Evolutionary conservation across 2,888 invertebrate genomes (phyloP), one percentile per base, ranked within the genome.

Genomic region (Calliopum simillimum): DNA sequence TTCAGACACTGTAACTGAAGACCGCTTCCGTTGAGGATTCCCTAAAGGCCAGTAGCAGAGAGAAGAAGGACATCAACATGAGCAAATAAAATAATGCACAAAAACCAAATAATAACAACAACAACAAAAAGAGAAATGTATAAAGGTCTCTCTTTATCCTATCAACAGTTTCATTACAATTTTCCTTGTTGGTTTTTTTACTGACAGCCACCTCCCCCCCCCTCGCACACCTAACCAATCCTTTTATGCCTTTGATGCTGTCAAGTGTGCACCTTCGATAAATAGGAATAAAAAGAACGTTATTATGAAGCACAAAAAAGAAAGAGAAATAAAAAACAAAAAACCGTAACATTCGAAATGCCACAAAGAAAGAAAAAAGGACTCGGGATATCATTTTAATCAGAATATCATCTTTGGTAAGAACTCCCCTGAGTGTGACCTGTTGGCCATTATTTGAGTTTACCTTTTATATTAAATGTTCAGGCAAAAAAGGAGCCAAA

Each of bases 121-220:
- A 5, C 6, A 21, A 66, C 33, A n/a, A 49, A 44, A 44, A 62
- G 14, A n/a, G 8, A 25, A 62, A 21, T 53, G 21, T 14, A 41
- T 21, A 21, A 16, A 55, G 23, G 65, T 19, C 33, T 53, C 33
- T 33, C 61, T 51, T 68, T 51, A 65, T 65, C 53, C 44, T 51
- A 62, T 68, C 51, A 68, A 68, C 68, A 68, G 61, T 68, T 68
- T 68, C 59, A 68, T 67, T 67, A 67, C 53, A 19, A 14, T 51
- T 61, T 44, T 61, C 46, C 23, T 43, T 21, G 33, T n/a, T 25
- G 59, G 33, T 19, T 65, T 46, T 68, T 25, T 49, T 6, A 49
- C 33, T 33, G 33, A 8, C 5, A 47, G 12, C 23, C 51, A 16
- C 51, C 33, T 59, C 19, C 64, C 47, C 14, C 14, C 5, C 12